These are phyloP conservation scores for Monochamus saltuarius DNA, from an alignment of 1,140 invertebrate genomes.

Conservation along the genomic window DNA sequence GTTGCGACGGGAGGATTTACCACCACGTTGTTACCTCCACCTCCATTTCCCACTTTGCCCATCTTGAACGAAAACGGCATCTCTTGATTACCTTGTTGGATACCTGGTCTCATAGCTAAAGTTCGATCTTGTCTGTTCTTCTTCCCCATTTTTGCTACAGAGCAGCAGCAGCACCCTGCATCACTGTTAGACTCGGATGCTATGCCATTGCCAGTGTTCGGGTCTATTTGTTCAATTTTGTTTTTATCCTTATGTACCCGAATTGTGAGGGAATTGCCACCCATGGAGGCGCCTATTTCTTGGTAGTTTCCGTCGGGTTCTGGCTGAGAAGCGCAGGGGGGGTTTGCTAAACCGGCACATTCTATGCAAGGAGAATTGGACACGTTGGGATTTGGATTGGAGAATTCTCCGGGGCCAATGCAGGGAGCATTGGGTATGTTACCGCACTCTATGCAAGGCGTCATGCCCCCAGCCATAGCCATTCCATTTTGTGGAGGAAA, in stretches of 20 bases:
- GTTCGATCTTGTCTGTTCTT: conserved; percentile 19
- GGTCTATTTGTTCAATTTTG: conserved; percentile 37
- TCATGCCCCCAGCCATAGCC: conserved; percentile 4
- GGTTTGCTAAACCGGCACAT: conserved; percentile 30
- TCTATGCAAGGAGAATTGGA: conserved; percentile 37
- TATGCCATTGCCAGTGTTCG: not conserved
- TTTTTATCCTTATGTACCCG: conserved; percentile 48
- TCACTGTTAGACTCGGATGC: not conserved
- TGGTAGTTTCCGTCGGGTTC: conserved; percentile 42
- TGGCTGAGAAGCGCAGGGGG: conserved; percentile 18
- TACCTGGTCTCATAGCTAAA: conserved; percentile 33
- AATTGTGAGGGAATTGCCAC: conserved; percentile 50
- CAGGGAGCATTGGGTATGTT: conserved; percentile 1
- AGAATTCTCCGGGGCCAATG: not conserved
- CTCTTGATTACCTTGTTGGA: conserved; percentile 29
- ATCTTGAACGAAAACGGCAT: conserved; percentile 44
- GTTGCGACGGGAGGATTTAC: conserved; percentile 44
- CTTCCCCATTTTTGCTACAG: conserved; percentile 1
- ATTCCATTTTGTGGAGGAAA: not conserved
- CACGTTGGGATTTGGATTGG: not conserved
- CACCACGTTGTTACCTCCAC: conserved; percentile 34
- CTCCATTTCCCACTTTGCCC: conserved; percentile 29
- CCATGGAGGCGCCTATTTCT: conserved; percentile 50
- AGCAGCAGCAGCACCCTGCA: not conserved
- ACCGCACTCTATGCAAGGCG: conserved; percentile 16